These are phyloP conservation scores for Drosophila ohnishii DNA, from an alignment of 1,140 invertebrate species.

Conservation along the genomic window DNA sequence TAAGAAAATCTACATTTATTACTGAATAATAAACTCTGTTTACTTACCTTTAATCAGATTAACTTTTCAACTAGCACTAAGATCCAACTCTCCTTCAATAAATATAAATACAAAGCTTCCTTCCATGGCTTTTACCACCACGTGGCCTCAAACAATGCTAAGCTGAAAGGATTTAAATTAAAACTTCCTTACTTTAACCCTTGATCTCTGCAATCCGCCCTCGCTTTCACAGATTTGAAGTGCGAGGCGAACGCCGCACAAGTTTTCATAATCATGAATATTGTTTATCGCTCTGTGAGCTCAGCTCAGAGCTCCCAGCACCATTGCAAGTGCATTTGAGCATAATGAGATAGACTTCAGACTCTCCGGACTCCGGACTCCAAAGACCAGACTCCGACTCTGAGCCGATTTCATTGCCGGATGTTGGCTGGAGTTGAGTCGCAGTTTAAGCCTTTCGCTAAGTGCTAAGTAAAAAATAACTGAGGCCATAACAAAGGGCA, in stretches of 20 bases:
- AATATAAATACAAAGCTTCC: neutral
- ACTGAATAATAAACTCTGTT: neutral
- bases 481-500: constrained; percentile 31
- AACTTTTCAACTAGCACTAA: neutral
- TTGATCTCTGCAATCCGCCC: constrained; percentile 29
- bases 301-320: constrained; percentile 26
- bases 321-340: constrained; percentile 49
- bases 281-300: constrained; percentile 54
- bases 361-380: neutral
- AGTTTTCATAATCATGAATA: constrained; percentile 63
- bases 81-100: neutral
- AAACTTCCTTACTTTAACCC: constrained; percentile 5
- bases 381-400: constrained; percentile 2
- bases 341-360: constrained; percentile 54
- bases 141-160: constrained; percentile 9
- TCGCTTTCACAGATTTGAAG: constrained; percentile 35
- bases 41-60: neutral
- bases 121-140: neutral
- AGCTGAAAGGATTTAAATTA: constrained; percentile 14
- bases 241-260: constrained; percentile 42
- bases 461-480: constrained; percentile 55
- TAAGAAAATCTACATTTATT: neutral
- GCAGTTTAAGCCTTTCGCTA: constrained; percentile 33
- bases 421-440: constrained; percentile 25
- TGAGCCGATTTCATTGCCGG: constrained; percentile 7